phyloP scores from a whole-genome alignment of 2,113 vertebrate genomes.

The Diphyllodes magnificus region DNA sequence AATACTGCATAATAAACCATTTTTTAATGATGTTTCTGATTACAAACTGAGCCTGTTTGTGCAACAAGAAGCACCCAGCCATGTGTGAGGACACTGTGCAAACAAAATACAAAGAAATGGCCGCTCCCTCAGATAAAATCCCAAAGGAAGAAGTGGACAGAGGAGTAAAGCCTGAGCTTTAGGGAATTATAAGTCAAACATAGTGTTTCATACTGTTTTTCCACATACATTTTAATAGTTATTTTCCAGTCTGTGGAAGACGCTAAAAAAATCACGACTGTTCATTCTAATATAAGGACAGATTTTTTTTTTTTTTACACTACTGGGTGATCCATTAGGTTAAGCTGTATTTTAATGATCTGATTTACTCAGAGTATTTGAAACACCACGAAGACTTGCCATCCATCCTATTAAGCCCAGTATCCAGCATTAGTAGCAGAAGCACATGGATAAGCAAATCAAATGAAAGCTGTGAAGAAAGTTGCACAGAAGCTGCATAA shows the following conservation, averaged over 20 bases:
- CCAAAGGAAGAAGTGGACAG: neutral
- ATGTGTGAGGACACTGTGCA: neutral
- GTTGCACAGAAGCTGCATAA: neutral
- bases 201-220: neutral
- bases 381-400: neutral
- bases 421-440: neutral
- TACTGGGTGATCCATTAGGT: neutral
- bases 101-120: neutral
- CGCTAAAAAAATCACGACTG: neutral
- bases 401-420: neutral
- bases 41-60: neutral
- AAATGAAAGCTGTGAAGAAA: neutral
- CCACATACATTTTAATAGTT: neutral
- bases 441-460: constrained; percentile 28
- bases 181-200: neutral
- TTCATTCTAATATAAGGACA: neutral
- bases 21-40: neutral
- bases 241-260: neutral
- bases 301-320: neutral
- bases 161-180: neutral
- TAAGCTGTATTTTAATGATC: constrained; percentile 17
- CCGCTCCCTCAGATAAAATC: neutral
- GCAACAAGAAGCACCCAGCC: neutral
- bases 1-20: neutral
- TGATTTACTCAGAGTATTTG: neutral